A percentile compares a stretch with the other conserved stretches of the same genome.
Evolutionary conservation across 2,113 vertebrate genomes (phyloP).

Genomic region (Jaculus jaculus): DNA sequence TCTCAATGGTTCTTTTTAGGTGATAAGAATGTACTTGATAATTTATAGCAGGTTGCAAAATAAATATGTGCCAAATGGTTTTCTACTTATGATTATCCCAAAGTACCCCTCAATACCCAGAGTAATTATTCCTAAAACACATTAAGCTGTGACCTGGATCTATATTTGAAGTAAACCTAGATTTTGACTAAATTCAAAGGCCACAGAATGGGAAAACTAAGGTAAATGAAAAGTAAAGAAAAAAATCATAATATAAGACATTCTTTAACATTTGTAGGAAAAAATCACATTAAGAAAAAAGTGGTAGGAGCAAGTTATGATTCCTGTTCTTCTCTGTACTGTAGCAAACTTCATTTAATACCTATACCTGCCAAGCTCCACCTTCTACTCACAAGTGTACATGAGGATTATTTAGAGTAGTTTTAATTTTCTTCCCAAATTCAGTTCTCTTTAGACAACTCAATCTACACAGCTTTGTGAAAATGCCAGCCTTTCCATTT

Average conservation of each 20-base stretch:
- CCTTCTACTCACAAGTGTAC: not conserved
- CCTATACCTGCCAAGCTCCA: not conserved
- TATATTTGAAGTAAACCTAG: constrained; percentile 69
- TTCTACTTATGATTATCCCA: constrained; percentile 87
- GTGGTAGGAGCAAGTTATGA: not conserved
- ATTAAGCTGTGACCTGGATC: constrained; percentile 89
- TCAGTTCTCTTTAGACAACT: not conserved
- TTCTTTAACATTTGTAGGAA: not conserved
- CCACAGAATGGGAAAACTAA: not conserved
- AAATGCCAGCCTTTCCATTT: not conserved
- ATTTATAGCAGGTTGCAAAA: constrained; percentile 90
- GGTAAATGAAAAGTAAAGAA: not conserved
- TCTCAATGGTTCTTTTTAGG: constrained; percentile 80
- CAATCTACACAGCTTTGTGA: not conserved
- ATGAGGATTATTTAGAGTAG: not conserved
- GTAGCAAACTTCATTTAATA: not conserved
- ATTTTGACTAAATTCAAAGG: constrained; percentile 78
- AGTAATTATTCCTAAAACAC: constrained; percentile 92
- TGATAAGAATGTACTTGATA: constrained; percentile 82
- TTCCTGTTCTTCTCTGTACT: not conserved
- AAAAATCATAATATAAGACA: constrained; percentile 64
- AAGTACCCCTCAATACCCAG: constrained; percentile 87
- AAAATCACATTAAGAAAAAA: constrained; percentile 5
- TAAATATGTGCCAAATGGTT: constrained; percentile 89
- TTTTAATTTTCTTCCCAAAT: not conserved